phyloP scores from a whole-genome alignment of 2,797 vertebrate species.

The Botia kubotai region DNA sequence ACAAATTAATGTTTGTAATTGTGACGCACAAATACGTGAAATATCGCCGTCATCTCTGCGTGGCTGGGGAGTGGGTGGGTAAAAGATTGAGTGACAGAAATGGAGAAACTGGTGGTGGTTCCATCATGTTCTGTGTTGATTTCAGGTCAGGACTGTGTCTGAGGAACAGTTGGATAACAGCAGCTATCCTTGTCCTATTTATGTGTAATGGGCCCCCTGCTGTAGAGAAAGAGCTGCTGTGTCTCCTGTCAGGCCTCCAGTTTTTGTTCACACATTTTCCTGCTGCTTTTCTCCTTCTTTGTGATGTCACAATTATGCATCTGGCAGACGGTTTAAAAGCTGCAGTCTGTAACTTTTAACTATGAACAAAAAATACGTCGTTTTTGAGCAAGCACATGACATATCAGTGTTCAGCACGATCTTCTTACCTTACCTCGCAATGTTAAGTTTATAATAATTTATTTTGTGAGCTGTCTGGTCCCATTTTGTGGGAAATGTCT shows the following conservation, averaged over 20 bases:
- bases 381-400: too few species aligned
- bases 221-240: conserved; percentile 4
- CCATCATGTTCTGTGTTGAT: conserved; percentile 13
- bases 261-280: background rate
- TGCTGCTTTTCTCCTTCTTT: background rate
- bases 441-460: too few species aligned
- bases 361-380: too few species aligned
- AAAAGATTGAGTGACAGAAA: conserved; percentile 19
- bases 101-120: conserved; percentile 2
- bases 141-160: conserved; percentile 38
- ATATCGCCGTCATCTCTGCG: conserved; percentile 38
- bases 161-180: conserved; percentile 36
- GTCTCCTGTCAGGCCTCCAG: background rate
- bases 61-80: conserved; percentile 19
- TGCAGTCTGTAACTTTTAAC: too few species aligned
- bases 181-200: conserved; percentile 36
- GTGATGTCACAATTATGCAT: background rate
- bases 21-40: conserved; percentile 29
- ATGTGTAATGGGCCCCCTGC: background rate
- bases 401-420: too few species aligned
- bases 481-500: too few species aligned
- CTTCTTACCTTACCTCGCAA: too few species aligned
- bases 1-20: conserved; percentile 32
- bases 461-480: too few species aligned
- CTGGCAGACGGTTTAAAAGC: too few species aligned